Percentiles rank a stretch among this genome's conserved stretches.
These are phyloP conservation scores for Chromis chromis DNA, from an alignment of 2,797 vertebrate species.

Conservation along the genomic window DNA sequence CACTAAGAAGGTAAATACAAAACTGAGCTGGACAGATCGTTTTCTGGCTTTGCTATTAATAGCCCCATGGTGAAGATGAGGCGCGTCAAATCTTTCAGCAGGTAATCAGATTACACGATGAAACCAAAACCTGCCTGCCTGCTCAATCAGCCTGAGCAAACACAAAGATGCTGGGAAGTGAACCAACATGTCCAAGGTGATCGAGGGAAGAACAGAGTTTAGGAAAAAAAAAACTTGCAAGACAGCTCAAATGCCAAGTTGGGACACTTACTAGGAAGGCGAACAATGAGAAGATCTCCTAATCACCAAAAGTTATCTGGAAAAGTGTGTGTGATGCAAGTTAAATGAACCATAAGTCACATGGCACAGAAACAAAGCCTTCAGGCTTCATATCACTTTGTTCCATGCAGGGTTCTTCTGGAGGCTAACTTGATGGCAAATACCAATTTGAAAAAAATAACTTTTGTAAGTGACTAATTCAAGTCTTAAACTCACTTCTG, in stretches of 20 bases:
- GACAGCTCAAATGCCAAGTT: not conserved
- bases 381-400: too few species aligned
- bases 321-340: not conserved
- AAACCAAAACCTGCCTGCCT: conserved; percentile 61
- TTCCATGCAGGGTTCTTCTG: too few species aligned
- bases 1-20: conserved; percentile 47
- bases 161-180: conserved; percentile 60
- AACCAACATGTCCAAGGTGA: conserved; percentile 66
- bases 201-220: conserved; percentile 5
- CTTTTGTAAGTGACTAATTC: too few species aligned
- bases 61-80: conserved; percentile 33
- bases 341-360: conserved; percentile 23
- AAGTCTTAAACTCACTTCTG: too few species aligned
- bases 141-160: conserved; percentile 66
- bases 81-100: conserved; percentile 57
- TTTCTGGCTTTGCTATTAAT: conserved; percentile 46
- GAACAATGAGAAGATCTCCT: conserved; percentile 18
- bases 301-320: conserved; percentile 1
- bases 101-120: conserved; percentile 64
- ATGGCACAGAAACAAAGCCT: too few species aligned
- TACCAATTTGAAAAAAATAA: too few species aligned
- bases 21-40: conserved; percentile 16
- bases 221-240: conserved; percentile 5
- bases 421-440: too few species aligned
- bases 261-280: conserved; percentile 15